Percentiles rank a stretch among this genome's conserved stretches.
phyloP scores from a whole-genome alignment of 2,888 invertebrate genomes.

The Tiphia femorata region DNA sequence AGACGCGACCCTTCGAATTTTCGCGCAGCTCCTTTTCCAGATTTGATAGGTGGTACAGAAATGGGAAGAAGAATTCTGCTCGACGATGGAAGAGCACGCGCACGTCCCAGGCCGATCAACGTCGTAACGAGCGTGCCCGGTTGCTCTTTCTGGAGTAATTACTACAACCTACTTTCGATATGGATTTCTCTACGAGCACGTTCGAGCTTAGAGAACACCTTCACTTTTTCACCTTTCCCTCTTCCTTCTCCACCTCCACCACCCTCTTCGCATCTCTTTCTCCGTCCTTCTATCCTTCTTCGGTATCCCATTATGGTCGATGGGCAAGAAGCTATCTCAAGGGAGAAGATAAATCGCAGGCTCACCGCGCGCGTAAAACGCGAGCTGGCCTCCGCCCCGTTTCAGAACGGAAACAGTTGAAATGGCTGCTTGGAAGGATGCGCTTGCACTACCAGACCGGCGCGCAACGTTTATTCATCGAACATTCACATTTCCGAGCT shows the following conservation, averaged over 20 bases:
- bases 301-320: constrained; percentile 9
- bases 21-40: no score
- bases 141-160: no score
- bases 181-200: no score
- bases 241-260: no score
- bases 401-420: constrained; percentile 3
- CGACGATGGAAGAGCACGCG: no score
- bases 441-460: constrained; percentile 10
- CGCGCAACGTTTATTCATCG: background rate
- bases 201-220: background rate
- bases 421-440: constrained; percentile 1
- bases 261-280: background rate
- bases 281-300: background rate
- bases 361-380: background rate
- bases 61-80: no score
- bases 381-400: background rate
- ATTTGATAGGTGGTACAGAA: no score
- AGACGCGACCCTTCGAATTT: no score
- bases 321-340: constrained; percentile 3
- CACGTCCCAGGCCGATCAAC: no score
- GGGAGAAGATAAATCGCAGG: constrained; percentile 11
- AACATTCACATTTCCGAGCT: background rate
- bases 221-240: no score
- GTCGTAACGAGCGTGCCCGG: no score
- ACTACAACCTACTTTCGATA: no score